Evolutionary conservation across 2,113 vertebrate genomes (phyloP).

Genomic region (Spizaetus ornatus): DNA sequence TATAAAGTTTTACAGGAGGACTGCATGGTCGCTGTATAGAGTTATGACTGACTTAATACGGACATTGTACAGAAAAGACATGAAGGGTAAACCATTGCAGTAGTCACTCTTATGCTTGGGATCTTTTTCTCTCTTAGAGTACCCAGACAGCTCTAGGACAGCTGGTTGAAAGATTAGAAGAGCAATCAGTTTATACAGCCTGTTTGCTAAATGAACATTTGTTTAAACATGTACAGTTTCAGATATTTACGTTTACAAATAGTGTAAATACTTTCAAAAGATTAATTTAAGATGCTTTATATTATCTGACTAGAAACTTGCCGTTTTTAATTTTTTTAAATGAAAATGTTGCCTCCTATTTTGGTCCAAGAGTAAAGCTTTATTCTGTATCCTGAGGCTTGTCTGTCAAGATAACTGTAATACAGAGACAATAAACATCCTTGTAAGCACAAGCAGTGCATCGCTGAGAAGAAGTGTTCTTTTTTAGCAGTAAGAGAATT

Average conservation of each 20-base stretch:
- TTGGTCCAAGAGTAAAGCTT: constrained; percentile 60
- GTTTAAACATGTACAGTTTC: constrained; percentile 79
- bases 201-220: constrained; percentile 68
- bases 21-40: constrained; percentile 50
- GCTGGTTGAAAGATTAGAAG: not conserved
- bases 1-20: constrained; percentile 66
- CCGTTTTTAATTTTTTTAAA: constrained; percentile 76
- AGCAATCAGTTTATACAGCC: constrained; percentile 45
- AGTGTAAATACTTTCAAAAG: constrained; percentile 77
- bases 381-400: constrained; percentile 28
- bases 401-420: constrained; percentile 36
- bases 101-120: constrained; percentile 24
- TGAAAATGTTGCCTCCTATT: constrained; percentile 73
- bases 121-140: constrained; percentile 38
- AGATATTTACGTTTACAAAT: constrained; percentile 74
- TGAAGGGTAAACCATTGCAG: constrained; percentile 7
- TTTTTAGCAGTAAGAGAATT: constrained; percentile 13
- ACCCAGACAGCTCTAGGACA: constrained; percentile 24
- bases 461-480: not conserved
- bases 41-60: constrained; percentile 2
- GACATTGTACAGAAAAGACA: constrained; percentile 37
- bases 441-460: not conserved
- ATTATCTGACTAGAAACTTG: constrained; percentile 77
- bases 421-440: constrained; percentile 6
- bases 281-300: constrained; percentile 82